Evolutionary conservation across 1,140 invertebrate genomes (phyloP), one percentile per base, ranked within the genome.

Genomic region (Drosophila biarmipes): DNA sequence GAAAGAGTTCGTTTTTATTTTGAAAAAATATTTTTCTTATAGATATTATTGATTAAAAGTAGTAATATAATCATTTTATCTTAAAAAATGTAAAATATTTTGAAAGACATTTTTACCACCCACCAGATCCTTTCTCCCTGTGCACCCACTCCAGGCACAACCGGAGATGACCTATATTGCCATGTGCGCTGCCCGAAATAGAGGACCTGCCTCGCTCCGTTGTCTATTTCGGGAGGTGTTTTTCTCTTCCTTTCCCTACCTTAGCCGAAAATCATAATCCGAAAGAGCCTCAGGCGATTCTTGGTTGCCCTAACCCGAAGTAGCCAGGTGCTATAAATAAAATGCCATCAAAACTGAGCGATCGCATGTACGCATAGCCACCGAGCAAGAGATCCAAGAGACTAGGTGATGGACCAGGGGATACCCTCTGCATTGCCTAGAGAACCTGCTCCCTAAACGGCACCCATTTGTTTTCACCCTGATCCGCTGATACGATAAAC

Each of bases 281-380:
- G 46, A 71, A 17, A 49, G 56, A 56, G 63, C 40, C 49, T 24
- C 63, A 82, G 57, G 68, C 77, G 56, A 73, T 67, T 71, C 71
- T 64, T 48, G 67, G 74, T 78, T 81, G 82, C 64, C 82, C 78
- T 82, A 87, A 82, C 61, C 79, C 68, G 57, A 82, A 76, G 74
- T 71, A 69, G 72, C 56, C 63, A 48, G 64, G 51, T 58, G 40
- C 82, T 86, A 86, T 75, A 68, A 78, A 86, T 86, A 86, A 64
- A 73, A 73, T 40, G 35, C 34, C 64, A 84, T 78, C 57, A 67
- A 66, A 66, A 76, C 48, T 49, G 43, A 67, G 40, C 56, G 43
- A 67, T 72, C 56, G 67, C 57, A 55, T 80, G 57, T 77, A 68
- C 80, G 81, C 82, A 48, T 73, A 77, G 35, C 37, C 38, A 15